Percentiles rank a stretch among this genome's conserved stretches.
Evolutionary conservation across 2,797 vertebrate genomes (phyloP).

Genomic region (Pseudochirops corinnae): DNA sequence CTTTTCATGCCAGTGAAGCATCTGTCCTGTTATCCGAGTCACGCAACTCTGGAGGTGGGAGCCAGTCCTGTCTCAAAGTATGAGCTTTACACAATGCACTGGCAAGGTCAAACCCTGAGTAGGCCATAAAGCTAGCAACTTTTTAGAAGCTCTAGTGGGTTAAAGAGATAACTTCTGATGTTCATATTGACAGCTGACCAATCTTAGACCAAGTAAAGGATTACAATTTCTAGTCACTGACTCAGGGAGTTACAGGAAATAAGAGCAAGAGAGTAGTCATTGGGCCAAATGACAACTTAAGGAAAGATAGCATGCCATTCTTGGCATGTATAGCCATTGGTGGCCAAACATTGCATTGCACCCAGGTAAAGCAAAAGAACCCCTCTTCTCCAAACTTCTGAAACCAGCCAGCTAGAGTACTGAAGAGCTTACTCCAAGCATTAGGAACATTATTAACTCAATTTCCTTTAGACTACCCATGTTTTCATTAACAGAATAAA

Average conservation of each 20-base stretch:
- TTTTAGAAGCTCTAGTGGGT: background rate
- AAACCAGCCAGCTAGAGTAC: conserved; percentile 15
- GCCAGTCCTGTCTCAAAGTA: background rate
- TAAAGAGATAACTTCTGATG: background rate
- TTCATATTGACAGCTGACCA: background rate
- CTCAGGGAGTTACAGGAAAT: background rate
- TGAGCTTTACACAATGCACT: background rate
- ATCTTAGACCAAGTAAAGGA: background rate
- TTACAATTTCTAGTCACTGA: background rate
- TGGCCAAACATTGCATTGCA: background rate
- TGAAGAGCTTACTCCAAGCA: background rate
- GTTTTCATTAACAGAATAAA: background rate
- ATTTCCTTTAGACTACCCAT: background rate
- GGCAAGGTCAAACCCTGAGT: background rate
- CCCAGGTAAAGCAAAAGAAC: background rate
- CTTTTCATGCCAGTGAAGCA: background rate
- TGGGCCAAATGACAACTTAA: background rate
- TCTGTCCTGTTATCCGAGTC: background rate
- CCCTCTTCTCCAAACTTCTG: conserved; percentile 19
- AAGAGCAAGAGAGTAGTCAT: background rate
- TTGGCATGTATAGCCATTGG: background rate
- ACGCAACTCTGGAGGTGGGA: background rate
- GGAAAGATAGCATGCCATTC: background rate
- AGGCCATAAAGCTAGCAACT: background rate
- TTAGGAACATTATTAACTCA: background rate